phyloP scores from a whole-genome alignment of 1,140 invertebrate species.

The Tetramorium alpestre region DNA sequence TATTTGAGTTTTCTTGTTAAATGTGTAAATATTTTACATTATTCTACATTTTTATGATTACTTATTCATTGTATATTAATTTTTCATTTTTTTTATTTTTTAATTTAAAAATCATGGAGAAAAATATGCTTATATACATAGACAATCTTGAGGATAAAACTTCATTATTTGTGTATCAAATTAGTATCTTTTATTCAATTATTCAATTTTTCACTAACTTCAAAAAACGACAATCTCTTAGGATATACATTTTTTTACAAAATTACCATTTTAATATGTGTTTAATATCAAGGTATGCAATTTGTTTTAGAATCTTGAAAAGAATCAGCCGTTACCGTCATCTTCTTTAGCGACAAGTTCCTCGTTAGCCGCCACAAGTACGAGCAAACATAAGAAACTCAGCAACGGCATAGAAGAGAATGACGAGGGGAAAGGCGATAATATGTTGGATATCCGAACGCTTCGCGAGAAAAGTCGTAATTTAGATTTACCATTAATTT shows the following conservation, averaged over 20 bases:
- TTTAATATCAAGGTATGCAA: background rate
- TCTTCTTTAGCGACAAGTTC: slow-evolving; percentile 60
- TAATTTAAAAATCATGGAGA: too few relatives aligned
- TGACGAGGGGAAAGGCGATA: slow-evolving; percentile 79
- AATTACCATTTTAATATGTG: background rate
- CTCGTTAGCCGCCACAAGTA: slow-evolving; percentile 62
- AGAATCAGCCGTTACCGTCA: slow-evolving; percentile 82
- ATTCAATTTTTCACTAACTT: background rate
- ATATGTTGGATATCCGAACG: slow-evolving; percentile 91
- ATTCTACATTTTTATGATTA: background rate
- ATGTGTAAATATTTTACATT: background rate
- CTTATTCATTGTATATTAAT: too few relatives aligned
- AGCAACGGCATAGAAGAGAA: slow-evolving; percentile 53
- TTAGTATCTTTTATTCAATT: too few relatives aligned
- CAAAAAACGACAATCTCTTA: background rate
- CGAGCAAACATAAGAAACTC: slow-evolving; percentile 23
- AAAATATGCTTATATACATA: too few relatives aligned
- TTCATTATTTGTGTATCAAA: too few relatives aligned
- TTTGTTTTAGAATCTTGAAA: slow-evolving; percentile 80
- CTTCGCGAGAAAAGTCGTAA: slow-evolving; percentile 95
- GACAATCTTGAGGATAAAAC: too few relatives aligned
- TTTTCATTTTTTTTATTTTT: too few relatives aligned
- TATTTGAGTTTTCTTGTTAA: background rate
- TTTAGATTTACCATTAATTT: slow-evolving; percentile 94
- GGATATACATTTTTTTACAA: background rate